Conservation (phyloP, 2,113 vertebrate genomes). For the Piprites chloris region DNA sequence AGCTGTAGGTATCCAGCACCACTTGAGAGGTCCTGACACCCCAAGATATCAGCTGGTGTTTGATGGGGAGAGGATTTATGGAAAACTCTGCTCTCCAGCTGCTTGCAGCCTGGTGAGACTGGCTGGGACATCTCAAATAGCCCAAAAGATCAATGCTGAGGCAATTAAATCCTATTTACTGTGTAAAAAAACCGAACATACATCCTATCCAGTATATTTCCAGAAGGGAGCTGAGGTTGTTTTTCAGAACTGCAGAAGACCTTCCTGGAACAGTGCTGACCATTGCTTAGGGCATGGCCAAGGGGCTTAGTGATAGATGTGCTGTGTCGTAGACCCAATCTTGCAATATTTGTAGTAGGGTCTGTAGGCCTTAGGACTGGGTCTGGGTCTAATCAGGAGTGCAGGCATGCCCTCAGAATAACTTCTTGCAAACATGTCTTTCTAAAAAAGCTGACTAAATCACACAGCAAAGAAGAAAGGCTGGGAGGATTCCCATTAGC, state of each 20-base stretch:
- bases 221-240: neutral
- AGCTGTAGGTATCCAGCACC: neutral
- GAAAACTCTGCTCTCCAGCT: neutral
- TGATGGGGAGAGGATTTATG: neutral
- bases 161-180: neutral
- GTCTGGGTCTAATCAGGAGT: neutral
- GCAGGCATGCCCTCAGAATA: neutral
- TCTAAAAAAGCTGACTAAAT: neutral
- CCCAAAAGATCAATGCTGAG: neutral
- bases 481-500: neutral
- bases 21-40: neutral
- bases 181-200: neutral
- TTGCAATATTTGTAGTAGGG: neutral
- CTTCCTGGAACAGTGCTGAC: neutral
- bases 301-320: neutral
- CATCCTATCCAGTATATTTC: neutral
- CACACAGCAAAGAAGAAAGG: neutral
- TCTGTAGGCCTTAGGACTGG: neutral
- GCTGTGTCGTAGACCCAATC: neutral
- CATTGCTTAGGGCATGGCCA: neutral
- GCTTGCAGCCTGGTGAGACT: neutral
- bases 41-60: neutral
- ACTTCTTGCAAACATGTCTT: neutral
- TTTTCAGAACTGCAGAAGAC: neutral
- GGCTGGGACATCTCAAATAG: neutral